phyloP scores from a whole-genome alignment of 2,888 invertebrate genomes.

The Buathra laborator region DNA sequence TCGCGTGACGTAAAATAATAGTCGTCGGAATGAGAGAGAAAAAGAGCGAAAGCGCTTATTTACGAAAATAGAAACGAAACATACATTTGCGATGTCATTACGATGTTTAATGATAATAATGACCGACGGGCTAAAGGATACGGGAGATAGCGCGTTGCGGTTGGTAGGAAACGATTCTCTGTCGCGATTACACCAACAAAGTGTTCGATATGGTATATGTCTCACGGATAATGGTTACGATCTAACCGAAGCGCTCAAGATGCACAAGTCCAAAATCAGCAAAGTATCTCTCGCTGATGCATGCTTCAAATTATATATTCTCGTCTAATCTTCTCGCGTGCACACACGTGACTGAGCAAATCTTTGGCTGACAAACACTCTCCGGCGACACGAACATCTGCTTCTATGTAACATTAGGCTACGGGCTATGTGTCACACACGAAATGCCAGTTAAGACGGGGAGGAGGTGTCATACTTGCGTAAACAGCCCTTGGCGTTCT shows the following conservation, averaged over 20 bases:
- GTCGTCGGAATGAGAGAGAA: background rate
- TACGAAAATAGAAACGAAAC: background rate
- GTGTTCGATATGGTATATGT: slow-evolving; percentile 1
- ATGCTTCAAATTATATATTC: slow-evolving; percentile 16
- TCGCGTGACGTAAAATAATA: slow-evolving; percentile 21
- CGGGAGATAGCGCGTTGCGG: background rate
- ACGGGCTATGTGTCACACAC: slow-evolving; percentile 14
- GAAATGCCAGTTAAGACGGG: slow-evolving; percentile 1
- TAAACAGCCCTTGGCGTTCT: slow-evolving; percentile 32
- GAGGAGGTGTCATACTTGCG: slow-evolving; percentile 54
- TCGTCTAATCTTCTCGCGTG: slow-evolving; percentile 25
- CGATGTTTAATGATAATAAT: slow-evolving; percentile 4
- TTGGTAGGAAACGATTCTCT: background rate
- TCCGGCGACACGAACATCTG: background rate
- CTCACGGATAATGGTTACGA: too few relatives aligned
- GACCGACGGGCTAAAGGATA: background rate
- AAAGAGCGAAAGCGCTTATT: background rate
- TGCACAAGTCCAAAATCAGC: slow-evolving; percentile 1
- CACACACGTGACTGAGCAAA: slow-evolving; percentile 13
- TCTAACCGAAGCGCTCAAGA: slow-evolving; percentile 2
- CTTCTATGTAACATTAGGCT: background rate
- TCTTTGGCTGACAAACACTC: slow-evolving; percentile 40
- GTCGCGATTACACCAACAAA: slow-evolving; percentile 38
- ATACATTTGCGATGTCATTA: background rate
- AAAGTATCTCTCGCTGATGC: slow-evolving; percentile 6